Evolutionary conservation across 2,888 invertebrate species (phyloP).

Genomic region (Drosophila formosana): DNA sequence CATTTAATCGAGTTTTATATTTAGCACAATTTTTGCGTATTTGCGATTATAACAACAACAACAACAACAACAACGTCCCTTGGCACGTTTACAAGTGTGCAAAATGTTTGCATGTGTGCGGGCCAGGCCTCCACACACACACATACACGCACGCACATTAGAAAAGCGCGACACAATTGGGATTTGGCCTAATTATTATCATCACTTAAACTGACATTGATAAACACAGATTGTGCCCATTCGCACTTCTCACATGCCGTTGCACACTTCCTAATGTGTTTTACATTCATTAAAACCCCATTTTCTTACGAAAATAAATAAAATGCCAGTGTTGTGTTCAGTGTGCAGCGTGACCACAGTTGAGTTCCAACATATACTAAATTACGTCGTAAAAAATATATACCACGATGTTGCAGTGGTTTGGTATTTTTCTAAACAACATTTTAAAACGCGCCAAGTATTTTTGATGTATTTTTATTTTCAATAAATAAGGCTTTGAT

Average conservation of each 20-base stretch:
- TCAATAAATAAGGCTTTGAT: no score
- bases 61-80: constrained; percentile 15
- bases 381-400: neutral
- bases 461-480: neutral
- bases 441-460: neutral
- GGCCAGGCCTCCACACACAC: constrained; percentile 52
- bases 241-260: constrained; percentile 3
- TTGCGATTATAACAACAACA: neutral
- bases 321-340: constrained; percentile 22
- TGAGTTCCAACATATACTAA: neutral
- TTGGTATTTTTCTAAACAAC: neutral
- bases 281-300: neutral
- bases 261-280: constrained; percentile 8
- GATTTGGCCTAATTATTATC: constrained; percentile 54
- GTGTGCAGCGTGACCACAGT: neutral
- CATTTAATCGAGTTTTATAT: constrained; percentile 30
- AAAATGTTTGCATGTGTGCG: constrained; percentile 31
- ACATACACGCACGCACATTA: constrained; percentile 32
- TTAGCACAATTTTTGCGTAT: constrained; percentile 25
- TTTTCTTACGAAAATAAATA: constrained; percentile 35
- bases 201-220: constrained; percentile 9
- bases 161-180: constrained; percentile 48
- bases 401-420: neutral
- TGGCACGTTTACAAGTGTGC: constrained; percentile 34
- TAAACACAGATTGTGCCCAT: constrained; percentile 18